Base-by-base conservation (phyloP, 2,113 vertebrate species). In the Vulpes ferrilata region DNA sequence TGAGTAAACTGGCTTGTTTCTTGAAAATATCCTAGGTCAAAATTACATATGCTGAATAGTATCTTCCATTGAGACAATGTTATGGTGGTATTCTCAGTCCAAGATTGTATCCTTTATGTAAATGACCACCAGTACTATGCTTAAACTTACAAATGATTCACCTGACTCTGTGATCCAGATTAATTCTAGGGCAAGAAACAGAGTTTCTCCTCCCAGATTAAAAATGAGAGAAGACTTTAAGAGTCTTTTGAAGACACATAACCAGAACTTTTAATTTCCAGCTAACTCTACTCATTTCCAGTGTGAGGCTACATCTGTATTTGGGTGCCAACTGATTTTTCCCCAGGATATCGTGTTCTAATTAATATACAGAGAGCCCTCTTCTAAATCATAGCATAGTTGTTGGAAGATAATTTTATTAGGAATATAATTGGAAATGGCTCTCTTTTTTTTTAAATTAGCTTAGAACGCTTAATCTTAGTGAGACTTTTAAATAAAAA, bases 351-450 rank as follows among this genome's bases (percentile, higher is more conserved):
- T 87, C 38, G 38, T 92, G 51, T 74, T 25, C 60, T 83, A 69
- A 89, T 69, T 62, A n/a, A 12, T 67, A 89, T 16, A 51, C 27
- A 95, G n/a, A 51, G 59, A 93, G 30, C 32, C 51, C 55, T 92
- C 35, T 95, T 91, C 81, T 90, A 95, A 89, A 3, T 85, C 48
- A 80, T 80, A 96, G 65, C 43, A 16, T 91, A 74, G 4, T 65
- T 81, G 16, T 88, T 90, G 22, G 22, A 48, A 97, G 48, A 93
- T 96, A 78, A 64, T 97, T 93, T 90, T 93, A 65, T 83, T 96
- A 48, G 30, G 12, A 19, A 48, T 71, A 38, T 53, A n/a, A 71
- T 59, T 92, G 27, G 53, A 3, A 2, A 16, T 93, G 38, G 13
- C 16, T 90, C 25, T 57, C 57, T 57, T 89, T 87, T 80, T 22